phyloP scores from a whole-genome alignment of 2,888 invertebrate species.

The Erebia aethiops region DNA sequence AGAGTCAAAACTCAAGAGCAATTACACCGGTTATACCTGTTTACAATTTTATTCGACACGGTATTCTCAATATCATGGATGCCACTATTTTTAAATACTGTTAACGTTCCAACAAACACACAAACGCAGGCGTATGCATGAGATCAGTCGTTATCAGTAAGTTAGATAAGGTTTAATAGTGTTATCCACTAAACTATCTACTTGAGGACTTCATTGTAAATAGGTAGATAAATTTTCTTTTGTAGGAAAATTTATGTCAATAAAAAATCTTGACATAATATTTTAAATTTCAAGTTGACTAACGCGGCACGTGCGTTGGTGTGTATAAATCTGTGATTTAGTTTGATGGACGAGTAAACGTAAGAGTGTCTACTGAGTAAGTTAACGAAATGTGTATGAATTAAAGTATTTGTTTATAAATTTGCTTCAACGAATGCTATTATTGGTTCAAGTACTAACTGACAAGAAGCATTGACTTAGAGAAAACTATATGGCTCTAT shows the following conservation, averaged over 20 bases:
- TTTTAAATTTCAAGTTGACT: not conserved
- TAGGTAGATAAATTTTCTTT: constrained; percentile 20
- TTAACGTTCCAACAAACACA: not conserved
- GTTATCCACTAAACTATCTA: constrained; percentile 69
- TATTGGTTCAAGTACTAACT: too few relatives aligned
- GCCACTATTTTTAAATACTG: constrained; percentile 6
- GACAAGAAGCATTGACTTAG: too few relatives aligned
- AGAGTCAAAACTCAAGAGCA: not conserved
- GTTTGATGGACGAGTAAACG: not conserved
- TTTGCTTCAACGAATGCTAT: too few relatives aligned
- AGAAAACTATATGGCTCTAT: too few relatives aligned
- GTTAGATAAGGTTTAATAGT: constrained; percentile 62
- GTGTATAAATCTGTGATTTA: not conserved
- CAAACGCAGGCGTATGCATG: constrained; percentile 24
- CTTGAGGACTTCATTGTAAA: not conserved
- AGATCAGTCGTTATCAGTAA: constrained; percentile 68
- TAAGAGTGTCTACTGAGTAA: too few relatives aligned
- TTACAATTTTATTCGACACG: not conserved
- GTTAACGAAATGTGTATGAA: too few relatives aligned
- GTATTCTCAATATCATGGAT: not conserved
- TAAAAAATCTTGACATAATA: not conserved
- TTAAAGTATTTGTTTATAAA: too few relatives aligned
- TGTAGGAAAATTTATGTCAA: not conserved
- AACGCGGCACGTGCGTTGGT: not conserved
- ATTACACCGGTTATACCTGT: constrained; percentile 6